Evolutionary conservation across 2,888 invertebrate genomes (phyloP).

Genomic region (Neoitamus cyanurus): DNA sequence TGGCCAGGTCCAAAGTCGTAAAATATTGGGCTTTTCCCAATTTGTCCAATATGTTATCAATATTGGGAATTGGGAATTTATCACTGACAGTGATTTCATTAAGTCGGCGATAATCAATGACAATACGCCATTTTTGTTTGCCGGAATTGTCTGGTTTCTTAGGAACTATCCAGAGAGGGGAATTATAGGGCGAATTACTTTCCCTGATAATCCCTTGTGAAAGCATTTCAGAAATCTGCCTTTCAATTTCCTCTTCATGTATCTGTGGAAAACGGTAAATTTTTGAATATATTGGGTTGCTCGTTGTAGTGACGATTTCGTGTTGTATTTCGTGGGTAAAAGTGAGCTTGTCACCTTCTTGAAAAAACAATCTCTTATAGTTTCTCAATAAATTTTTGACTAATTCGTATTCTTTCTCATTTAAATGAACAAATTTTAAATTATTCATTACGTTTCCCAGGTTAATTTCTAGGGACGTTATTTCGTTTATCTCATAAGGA

Average conservation of each 20-base stretch:
- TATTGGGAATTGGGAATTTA: constrained; percentile 52
- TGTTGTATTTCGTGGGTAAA: neutral
- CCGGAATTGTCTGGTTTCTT: constrained; percentile 55
- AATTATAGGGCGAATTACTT: constrained; percentile 55
- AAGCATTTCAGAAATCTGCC: constrained; percentile 12
- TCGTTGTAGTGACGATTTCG: constrained; percentile 33
- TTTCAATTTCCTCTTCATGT: constrained; percentile 23
- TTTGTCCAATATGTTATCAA: constrained; percentile 53
- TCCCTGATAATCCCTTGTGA: constrained; percentile 55
- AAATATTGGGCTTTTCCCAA: constrained; percentile 48
- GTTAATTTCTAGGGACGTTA: neutral
- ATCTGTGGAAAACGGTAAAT: constrained; percentile 33
- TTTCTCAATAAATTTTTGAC: neutral
- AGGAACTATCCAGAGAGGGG: constrained; percentile 57
- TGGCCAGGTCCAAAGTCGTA: constrained; percentile 56
- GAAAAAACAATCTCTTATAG: neutral
- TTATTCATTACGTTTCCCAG: neutral
- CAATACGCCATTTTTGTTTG: constrained; percentile 47
- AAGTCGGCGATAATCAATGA: constrained; percentile 49
- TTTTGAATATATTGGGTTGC: constrained; percentile 35
- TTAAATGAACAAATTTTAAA: neutral
- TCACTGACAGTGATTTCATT: constrained; percentile 50
- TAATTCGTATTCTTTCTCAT: neutral
- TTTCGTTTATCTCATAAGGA: neutral
- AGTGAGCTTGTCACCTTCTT: constrained; percentile 13